Conservation (phyloP, 2,888 invertebrate species). For the Polyommatus iphigenia region DNA sequence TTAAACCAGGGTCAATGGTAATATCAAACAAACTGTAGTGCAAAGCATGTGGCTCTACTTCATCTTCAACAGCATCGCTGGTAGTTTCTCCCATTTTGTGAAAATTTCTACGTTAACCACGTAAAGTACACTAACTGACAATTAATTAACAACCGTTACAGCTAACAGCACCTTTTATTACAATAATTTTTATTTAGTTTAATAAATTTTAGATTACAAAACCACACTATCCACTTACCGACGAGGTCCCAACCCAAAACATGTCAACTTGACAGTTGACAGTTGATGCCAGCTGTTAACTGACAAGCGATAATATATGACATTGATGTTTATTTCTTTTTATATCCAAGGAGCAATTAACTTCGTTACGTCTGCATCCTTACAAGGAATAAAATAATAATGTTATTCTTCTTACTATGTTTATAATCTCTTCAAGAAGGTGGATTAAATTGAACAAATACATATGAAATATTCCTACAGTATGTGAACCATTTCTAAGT, state of each 20-base stretch:
- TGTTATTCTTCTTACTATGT: too few relatives aligned
- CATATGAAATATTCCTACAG: too few relatives aligned
- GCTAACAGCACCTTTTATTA: neutral
- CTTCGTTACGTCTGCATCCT: too few relatives aligned
- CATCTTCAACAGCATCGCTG: slow-evolving; percentile 32
- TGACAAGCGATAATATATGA: neutral
- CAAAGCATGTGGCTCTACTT: slow-evolving; percentile 46
- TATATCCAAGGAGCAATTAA: neutral
- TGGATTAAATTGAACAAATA: too few relatives aligned
- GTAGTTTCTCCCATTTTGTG: slow-evolving; percentile 34
- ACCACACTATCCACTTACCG: neutral
- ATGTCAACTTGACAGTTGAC: neutral
- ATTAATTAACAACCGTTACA: neutral
- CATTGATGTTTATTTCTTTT: neutral
- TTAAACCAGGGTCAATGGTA: slow-evolving; percentile 68
- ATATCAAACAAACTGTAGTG: slow-evolving; percentile 68
- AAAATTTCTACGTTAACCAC: neutral
- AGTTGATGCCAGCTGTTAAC: neutral
- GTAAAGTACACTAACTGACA: neutral
- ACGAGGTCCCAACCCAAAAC: neutral
- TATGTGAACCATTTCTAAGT: too few relatives aligned
- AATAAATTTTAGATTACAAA: neutral
- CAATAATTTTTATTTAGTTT: neutral
- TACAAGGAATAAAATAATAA: too few relatives aligned
- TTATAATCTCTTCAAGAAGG: too few relatives aligned